Evolutionary conservation across 1,140 invertebrate species (phyloP), one percentile per base, ranked within the genome.

Genomic region (Macrocentrus cingulum): DNA sequence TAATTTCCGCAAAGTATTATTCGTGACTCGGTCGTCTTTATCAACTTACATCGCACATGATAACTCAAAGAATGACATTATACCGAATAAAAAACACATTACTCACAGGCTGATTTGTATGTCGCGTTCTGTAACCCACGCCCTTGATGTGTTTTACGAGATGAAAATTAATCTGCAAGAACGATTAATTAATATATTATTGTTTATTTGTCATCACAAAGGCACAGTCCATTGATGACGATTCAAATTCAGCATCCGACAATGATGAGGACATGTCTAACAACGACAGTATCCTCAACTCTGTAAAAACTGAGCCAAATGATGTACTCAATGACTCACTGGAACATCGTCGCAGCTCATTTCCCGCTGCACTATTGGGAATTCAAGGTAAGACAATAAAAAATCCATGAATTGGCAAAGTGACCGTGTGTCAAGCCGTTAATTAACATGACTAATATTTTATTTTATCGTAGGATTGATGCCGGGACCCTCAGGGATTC

Each of bases 401-500:
- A 58, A 37, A 6, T 22, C 8, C 15, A 44, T 22, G 15, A 32
- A 42, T 15, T 41, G 5, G 16, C 37, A 39, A 1, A 50, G 20
- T 49, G 42, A 39, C 18, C 19, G 15, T 7, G 23, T 44, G 11
- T 32, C 19, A 16, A 29, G 11, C 22, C 34, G 18, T 41, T 41
- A 41, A 44, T 9, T 44, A 44, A 44, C 18, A 44, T 44, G 4
- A 15, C 22, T 5, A 4, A 7, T 11, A 44, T 44, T 4, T 45
- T 45, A 6, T 81, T 74, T 59, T 76, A 66, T 74, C 68, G 74
- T 83, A 71, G 88, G 88, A 64, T 79, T 91, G 53, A 82, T 92
- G 74, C 90, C 91, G 53, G 91, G 91, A 70, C 91, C 91, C 9
- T 92, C 91, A 20, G 89, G 90, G 63, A 88, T 92, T 66, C 88